Evolutionary conservation across 2,797 vertebrate species (phyloP).

Genomic region (Lepilemur ruficaudatus): DNA sequence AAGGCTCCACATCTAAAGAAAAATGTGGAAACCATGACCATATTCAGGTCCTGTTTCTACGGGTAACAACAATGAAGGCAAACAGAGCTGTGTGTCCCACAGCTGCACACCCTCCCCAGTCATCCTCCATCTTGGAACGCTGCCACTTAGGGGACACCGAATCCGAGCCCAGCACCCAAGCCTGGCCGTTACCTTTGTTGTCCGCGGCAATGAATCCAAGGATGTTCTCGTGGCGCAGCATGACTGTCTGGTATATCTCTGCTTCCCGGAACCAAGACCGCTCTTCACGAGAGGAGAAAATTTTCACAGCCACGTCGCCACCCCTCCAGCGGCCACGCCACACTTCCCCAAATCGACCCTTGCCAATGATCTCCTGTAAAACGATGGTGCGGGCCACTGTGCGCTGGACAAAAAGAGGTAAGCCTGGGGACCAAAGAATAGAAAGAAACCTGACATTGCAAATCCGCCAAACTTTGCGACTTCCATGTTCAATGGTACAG

Average conservation of each 20-base stretch:
- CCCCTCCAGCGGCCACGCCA: slow-evolving; percentile 98
- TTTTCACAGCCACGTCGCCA: slow-evolving; percentile 97
- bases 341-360: slow-evolving; percentile 98
- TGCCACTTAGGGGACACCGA: fast-evolving
- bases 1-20: neutral
- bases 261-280: slow-evolving; percentile 99
- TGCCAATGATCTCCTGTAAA: slow-evolving; percentile 98
- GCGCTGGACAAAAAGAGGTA: slow-evolving; percentile 96
- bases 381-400: slow-evolving; percentile 98
- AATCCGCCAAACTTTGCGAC: neutral
- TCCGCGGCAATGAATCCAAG: slow-evolving; percentile 98
- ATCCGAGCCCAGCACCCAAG: neutral
- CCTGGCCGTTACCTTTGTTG: slow-evolving; percentile 92
- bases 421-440: slow-evolving; percentile 83
- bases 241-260: slow-evolving; percentile 98
- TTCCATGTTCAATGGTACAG: neutral
- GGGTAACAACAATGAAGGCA: neutral
- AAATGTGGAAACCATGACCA: neutral
- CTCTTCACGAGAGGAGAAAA: slow-evolving; percentile 98
- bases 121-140: neutral
- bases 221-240: slow-evolving; percentile 99
- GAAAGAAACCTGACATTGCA: neutral
- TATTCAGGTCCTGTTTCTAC: neutral
- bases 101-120: neutral
- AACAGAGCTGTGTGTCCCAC: neutral